Conservation (phyloP, 2,113 vertebrate genomes). For the Chloropsis hardwickii region DNA sequence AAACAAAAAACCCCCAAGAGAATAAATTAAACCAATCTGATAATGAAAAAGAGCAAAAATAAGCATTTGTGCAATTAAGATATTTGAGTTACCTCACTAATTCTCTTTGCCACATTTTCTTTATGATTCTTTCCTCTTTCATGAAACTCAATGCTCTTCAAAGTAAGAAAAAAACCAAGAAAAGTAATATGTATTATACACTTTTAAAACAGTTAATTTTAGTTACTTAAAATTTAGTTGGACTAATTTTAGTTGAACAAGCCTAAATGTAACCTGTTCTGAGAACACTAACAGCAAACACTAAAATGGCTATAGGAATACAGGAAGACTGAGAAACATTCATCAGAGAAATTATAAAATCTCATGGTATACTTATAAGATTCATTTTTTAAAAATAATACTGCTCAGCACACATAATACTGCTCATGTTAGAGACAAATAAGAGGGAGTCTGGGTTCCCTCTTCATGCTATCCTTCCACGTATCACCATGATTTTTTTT, state of each 20-base stretch:
- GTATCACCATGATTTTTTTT: not conserved
- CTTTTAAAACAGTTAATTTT: not conserved
- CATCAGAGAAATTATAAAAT: not conserved
- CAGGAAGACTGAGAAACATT: not conserved
- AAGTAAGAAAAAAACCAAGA: conserved; percentile 13
- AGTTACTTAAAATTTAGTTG: not conserved
- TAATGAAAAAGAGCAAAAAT: not conserved
- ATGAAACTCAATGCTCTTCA: conserved; percentile 93
- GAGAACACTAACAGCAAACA: not conserved
- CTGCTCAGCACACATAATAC: not conserved
- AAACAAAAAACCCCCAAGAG: not conserved
- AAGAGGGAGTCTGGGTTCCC: not conserved
- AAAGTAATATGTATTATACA: not conserved
- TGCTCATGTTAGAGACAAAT: not conserved
- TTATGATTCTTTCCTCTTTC: conserved; percentile 99
- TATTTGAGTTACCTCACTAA: conserved; percentile 84
- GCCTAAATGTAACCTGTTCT: not conserved
- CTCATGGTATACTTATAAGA: not conserved
- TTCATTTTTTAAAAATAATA: not conserved
- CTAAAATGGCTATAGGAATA: not conserved
- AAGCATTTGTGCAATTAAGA: conserved; percentile 2
- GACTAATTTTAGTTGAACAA: not conserved
- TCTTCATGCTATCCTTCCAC: not conserved
- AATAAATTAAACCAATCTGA: not conserved
- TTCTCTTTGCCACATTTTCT: conserved; percentile 96